Conservation (phyloP, 2,797 vertebrate species). For the Phataginus tetradactyla region DNA sequence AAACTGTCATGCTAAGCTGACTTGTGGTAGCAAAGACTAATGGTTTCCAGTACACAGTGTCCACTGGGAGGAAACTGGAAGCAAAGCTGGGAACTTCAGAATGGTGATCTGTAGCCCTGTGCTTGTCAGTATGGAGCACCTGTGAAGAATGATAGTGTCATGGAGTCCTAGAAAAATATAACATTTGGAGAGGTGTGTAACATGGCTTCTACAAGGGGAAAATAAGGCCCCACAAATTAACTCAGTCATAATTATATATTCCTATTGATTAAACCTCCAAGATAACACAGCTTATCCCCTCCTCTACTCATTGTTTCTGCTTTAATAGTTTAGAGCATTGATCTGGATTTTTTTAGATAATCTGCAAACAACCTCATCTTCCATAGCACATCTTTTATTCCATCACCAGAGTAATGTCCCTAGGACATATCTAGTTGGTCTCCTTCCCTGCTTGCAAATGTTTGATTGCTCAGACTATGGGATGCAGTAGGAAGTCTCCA, state of each 20-base stretch:
- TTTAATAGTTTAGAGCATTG: background rate
- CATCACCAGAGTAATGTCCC: background rate
- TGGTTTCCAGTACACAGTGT: conserved; percentile 57
- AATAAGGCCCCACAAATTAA: background rate
- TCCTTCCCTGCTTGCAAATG: background rate
- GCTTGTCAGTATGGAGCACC: conserved; percentile 60
- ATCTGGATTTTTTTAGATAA: background rate
- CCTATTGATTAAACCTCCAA: background rate
- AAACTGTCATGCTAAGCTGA: conserved; percentile 64
- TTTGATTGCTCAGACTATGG: background rate
- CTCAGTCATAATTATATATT: background rate
- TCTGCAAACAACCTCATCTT: background rate
- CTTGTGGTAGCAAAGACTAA: conserved; percentile 73
- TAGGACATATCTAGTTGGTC: background rate
- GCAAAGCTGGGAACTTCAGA: conserved; percentile 51
- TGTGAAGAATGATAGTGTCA: conserved; percentile 53
- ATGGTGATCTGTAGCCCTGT: conserved; percentile 25
- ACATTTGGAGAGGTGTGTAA: background rate
- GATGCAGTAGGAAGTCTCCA: background rate
- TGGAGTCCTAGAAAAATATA: conserved; percentile 57
- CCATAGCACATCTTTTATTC: background rate
- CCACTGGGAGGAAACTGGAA: conserved; percentile 69
- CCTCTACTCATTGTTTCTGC: background rate
- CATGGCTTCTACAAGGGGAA: background rate
- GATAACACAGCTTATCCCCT: background rate